Evolutionary conservation across 2,888 invertebrate genomes (phyloP).

Genomic region (Itoplectis maculator): DNA sequence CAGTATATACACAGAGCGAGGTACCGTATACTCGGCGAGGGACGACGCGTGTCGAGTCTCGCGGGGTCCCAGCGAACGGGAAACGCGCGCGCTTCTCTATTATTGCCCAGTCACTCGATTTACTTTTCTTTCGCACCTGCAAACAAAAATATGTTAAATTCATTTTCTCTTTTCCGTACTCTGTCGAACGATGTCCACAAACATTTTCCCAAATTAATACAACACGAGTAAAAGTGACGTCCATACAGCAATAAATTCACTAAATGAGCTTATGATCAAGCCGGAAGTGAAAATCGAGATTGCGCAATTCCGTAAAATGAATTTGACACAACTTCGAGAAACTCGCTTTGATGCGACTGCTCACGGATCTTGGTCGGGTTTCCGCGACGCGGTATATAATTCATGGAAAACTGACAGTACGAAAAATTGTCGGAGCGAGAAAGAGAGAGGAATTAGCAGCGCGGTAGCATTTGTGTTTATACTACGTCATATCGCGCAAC

Average conservation of each 20-base stretch:
- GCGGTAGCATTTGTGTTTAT: conserved; percentile 38
- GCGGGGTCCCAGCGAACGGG: conserved; percentile 1
- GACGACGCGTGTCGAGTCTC: conserved; percentile 44
- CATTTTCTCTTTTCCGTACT: not conserved
- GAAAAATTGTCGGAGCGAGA: not conserved
- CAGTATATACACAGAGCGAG: too few species aligned
- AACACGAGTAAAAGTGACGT: too few species aligned
- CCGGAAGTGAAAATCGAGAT: not conserved
- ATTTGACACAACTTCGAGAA: not conserved
- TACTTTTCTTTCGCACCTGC: not conserved
- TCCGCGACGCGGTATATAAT: conserved; percentile 1
- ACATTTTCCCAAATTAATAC: too few species aligned
- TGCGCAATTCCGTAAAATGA: not conserved
- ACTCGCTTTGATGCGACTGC: not conserved
- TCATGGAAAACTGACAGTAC: not conserved
- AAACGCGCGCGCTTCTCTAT: not conserved
- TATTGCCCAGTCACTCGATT: not conserved
- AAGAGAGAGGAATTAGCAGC: conserved; percentile 28
- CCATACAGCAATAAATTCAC: too few species aligned
- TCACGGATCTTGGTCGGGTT: not conserved
- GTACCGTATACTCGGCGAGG: conserved; percentile 24
- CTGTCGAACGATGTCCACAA: too few species aligned
- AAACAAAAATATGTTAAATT: not conserved
- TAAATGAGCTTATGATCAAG: too few species aligned
- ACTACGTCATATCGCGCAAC: conserved; percentile 35